Evolutionary conservation across 2,113 vertebrate genomes (phyloP).

Genomic region (Carollia perspicillata): DNA sequence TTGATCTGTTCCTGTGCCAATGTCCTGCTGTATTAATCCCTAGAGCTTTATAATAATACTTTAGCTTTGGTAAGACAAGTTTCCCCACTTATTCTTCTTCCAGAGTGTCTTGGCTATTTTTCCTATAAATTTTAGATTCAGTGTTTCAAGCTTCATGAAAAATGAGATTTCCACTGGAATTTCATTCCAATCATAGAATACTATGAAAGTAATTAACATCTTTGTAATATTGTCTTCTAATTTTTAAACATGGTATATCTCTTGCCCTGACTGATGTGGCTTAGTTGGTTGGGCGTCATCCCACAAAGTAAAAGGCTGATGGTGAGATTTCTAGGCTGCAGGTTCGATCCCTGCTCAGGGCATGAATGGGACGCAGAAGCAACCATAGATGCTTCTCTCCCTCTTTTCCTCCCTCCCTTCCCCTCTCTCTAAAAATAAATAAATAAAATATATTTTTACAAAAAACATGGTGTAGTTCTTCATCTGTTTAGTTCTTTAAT

Average conservation of each 20-base stretch:
- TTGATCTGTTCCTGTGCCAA: neutral
- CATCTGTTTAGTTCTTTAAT: too few species aligned
- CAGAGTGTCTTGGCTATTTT: neutral
- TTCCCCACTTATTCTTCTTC: neutral
- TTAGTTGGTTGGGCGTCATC: too few species aligned
- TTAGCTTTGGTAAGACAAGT: neutral
- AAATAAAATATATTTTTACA: too few species aligned
- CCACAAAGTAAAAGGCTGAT: too few species aligned
- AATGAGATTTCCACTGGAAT: constrained; percentile 9
- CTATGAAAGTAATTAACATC: neutral
- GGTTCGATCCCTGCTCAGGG: too few species aligned
- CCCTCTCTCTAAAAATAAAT: too few species aligned
- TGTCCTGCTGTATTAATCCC: neutral
- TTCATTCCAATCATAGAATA: neutral
- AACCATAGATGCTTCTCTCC: too few species aligned
- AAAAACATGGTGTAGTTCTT: too few species aligned
- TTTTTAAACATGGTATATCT: neutral
- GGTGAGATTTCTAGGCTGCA: too few species aligned
- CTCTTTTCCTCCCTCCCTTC: too few species aligned
- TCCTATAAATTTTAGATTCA: neutral
- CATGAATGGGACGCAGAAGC: too few species aligned
- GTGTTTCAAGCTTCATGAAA: neutral
- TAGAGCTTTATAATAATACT: neutral
- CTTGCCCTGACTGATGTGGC: neutral
- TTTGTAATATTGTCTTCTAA: constrained; percentile 15